phyloP scores from a whole-genome alignment of 2,113 vertebrate species.

The Sarotherodon lohbergeri region DNA sequence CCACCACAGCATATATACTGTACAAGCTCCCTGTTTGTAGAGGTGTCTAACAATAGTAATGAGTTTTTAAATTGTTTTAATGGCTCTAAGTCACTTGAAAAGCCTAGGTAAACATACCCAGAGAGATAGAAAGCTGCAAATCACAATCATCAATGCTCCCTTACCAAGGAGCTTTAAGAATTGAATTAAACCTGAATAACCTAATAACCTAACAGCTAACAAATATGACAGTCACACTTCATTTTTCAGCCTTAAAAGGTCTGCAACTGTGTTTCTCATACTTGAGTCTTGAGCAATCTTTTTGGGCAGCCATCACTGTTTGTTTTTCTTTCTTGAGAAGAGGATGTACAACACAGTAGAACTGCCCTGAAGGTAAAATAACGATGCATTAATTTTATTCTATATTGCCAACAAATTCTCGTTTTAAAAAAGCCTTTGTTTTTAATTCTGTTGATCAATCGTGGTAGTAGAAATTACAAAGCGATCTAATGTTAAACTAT shows the following conservation, averaged over 20 bases:
- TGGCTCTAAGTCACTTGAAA: slow-evolving; percentile 70
- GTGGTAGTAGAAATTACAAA: neutral
- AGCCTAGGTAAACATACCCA: slow-evolving; percentile 53
- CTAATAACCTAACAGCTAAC: slow-evolving; percentile 62
- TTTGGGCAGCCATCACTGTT: neutral
- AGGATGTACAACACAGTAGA: neutral
- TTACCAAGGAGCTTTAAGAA: slow-evolving; percentile 48
- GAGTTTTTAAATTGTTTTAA: slow-evolving; percentile 49
- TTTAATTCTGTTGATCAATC: neutral
- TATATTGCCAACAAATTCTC: neutral
- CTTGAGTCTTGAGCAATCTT: slow-evolving; percentile 1
- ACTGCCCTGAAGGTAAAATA: neutral
- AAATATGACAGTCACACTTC: slow-evolving; percentile 63
- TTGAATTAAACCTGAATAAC: slow-evolving; percentile 89
- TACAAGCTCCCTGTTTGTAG: slow-evolving; percentile 54
- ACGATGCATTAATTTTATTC: neutral
- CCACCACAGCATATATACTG: slow-evolving; percentile 37
- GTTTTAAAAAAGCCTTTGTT: neutral
- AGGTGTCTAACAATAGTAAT: slow-evolving; percentile 33
- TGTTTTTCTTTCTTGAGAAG: neutral
- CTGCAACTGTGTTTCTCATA: slow-evolving; percentile 18
- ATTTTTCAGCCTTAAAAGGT: slow-evolving; percentile 7
- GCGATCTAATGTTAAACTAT: neutral
- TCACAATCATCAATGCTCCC: slow-evolving; percentile 83
- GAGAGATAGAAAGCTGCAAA: slow-evolving; percentile 79